phyloP scores from a whole-genome alignment of 2,888 invertebrate genomes.

The Deroplatys truncata region DNA sequence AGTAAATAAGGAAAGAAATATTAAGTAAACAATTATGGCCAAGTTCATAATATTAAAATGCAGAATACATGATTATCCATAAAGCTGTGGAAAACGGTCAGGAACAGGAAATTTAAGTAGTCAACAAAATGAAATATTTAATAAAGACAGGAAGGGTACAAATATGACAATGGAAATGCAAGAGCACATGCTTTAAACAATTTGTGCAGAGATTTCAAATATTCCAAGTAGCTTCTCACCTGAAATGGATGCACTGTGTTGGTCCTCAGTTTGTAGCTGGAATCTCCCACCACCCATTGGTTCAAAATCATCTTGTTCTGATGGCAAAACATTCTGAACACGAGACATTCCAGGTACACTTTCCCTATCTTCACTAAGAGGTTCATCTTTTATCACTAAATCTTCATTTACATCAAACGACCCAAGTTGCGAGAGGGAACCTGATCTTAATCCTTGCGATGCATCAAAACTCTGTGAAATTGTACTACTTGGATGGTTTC shows the following conservation, averaged over 20 bases:
- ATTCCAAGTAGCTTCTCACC: background rate
- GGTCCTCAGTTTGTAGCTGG: slow-evolving; percentile 71
- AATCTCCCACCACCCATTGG: slow-evolving; percentile 65
- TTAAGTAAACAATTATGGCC: too few relatives aligned
- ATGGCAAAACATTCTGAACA: slow-evolving; percentile 65
- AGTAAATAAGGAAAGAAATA: too few relatives aligned
- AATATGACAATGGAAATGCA: background rate
- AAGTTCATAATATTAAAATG: too few relatives aligned
- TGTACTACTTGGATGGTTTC: background rate
- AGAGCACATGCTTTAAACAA: background rate
- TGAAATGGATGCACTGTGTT: slow-evolving; percentile 44
- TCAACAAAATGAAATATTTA: too few relatives aligned
- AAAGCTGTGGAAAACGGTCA: too few relatives aligned
- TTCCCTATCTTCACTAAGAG: slow-evolving; percentile 22
- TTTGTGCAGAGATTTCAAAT: background rate
- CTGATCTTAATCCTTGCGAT: background rate
- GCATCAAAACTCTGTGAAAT: background rate
- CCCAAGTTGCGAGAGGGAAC: background rate
- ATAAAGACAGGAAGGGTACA: background rate
- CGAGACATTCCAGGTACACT: slow-evolving; percentile 38
- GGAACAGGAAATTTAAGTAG: too few relatives aligned
- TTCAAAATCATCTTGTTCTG: slow-evolving; percentile 73
- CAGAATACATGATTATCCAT: too few relatives aligned
- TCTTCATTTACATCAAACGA: background rate
- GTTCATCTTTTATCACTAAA: slow-evolving; percentile 18